Percentiles rank a stretch among this genome's conserved stretches.
phyloP scores from a whole-genome alignment of 2,888 invertebrate species.

The Pristionchus japonicus region DNA sequence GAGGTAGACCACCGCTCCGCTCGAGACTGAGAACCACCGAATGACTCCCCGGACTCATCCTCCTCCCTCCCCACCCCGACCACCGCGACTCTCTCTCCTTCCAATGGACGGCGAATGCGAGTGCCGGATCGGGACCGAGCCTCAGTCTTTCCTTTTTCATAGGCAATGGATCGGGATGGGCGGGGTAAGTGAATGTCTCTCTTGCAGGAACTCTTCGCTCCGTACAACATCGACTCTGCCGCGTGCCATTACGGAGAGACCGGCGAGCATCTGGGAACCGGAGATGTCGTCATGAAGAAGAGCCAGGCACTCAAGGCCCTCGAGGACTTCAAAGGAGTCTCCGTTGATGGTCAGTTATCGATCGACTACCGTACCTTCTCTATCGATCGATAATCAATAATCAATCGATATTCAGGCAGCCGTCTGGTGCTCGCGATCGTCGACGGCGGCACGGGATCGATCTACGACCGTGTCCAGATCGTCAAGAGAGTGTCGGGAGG shows the following conservation, averaged over 20 bases:
- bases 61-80: background rate
- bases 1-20: conserved; percentile 24
- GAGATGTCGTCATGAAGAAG: conserved; percentile 57
- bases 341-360: conserved; percentile 56
- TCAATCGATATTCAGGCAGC: conserved; percentile 4
- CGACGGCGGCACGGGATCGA: background rate
- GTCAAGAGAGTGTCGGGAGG: conserved; percentile 26
- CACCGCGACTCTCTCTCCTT: background rate
- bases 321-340: conserved; percentile 54
- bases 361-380: background rate
- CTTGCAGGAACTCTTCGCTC: conserved; percentile 58
- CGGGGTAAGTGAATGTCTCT: background rate
- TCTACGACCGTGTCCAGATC: conserved; percentile 34
- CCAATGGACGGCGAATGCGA: background rate
- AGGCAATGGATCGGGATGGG: background rate
- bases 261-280: conserved; percentile 62
- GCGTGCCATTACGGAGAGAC: conserved; percentile 60
- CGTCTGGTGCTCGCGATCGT: conserved; percentile 33
- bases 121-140: background rate
- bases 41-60: background rate
- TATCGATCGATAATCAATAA: background rate
- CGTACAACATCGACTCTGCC: conserved; percentile 54
- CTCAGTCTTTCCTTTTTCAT: background rate
- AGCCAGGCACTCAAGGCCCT: conserved; percentile 57
- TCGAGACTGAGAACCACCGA: background rate